These are phyloP conservation scores for Blastomussa wellsi DNA, from an alignment of 92 coral and sea anemone species.

Conservation along the genomic window DNA sequence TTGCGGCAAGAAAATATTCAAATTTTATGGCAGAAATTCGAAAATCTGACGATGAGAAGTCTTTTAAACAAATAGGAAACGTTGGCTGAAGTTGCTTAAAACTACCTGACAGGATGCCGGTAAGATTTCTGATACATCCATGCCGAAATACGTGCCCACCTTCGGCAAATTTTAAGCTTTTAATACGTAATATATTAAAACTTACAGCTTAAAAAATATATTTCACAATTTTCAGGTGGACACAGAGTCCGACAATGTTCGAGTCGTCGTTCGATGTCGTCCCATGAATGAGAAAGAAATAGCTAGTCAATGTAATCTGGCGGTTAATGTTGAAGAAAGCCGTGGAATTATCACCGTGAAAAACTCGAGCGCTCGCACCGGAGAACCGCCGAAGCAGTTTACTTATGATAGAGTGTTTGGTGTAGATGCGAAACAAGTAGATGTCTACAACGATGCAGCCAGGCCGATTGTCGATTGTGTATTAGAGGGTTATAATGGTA, in stretches of 20 bases:
- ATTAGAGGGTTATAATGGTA: conserved; percentile 96
- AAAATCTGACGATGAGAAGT: not conserved
- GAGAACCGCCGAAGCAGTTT: conserved; percentile 89
- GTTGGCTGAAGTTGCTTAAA: not conserved
- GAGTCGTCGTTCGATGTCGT: conserved; percentile 99
- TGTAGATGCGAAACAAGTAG: conserved; percentile 87
- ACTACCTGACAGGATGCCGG: conserved; percentile 28
- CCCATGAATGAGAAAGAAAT: conserved; percentile 95
- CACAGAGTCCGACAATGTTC: conserved; percentile 85
- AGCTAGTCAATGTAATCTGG: conserved; percentile 69
- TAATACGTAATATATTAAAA: no score
- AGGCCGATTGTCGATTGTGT: conserved; percentile 94
- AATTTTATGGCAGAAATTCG: not conserved
- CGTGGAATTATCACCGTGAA: conserved; percentile 83
- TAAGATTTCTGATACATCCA: conserved; percentile 2
- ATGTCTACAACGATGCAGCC: conserved; percentile 97
- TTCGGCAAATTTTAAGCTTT: not conserved
- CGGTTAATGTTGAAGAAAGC: conserved; percentile 89
- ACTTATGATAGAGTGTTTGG: conserved; percentile 98
- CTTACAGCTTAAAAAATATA: no score
- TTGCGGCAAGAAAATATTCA: not conserved
- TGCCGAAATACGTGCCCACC: not conserved
- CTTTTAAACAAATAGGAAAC: not conserved
- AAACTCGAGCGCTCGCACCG: conserved; percentile 68
- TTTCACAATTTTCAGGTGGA: conserved; percentile 54